Evolutionary conservation across 2,113 vertebrate species (phyloP), one percentile per base, ranked within the genome.

Genomic region (Callionymus lyra): DNA sequence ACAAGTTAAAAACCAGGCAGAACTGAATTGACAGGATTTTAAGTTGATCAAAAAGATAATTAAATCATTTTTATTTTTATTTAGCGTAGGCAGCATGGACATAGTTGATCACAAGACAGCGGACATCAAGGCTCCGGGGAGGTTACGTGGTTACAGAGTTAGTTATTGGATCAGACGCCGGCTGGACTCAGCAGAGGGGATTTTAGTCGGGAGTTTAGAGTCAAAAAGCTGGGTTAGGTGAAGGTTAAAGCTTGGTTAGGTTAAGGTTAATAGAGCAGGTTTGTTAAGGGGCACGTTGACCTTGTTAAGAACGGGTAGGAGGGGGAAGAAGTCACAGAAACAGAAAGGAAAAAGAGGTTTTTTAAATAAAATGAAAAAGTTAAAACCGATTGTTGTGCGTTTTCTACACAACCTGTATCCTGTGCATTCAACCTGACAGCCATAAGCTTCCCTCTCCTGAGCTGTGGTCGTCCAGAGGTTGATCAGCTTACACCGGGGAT

Each of bases 231-330:
- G 71, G 69, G 68, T 85, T 79, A 86, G 82, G 85, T 79, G 68
- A 54, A 63, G 76, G 80, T 88, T 85, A 84, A 82, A n/a, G n/a
- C n/a, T n/a, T n/a, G 50, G 32, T 65, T 38, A 73, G 62, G 69
- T 76, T 63, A 74, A 68, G 71, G 87, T 80, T 83, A 79, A 87
- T 85, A 78, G 87, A 89, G 87, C 83, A 79, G 81, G 80, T 63
- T 75, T 74, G 45, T 80, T 81, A 50, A 68, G 35, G 49, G 50
- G 17, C 14, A 41, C 16, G 31, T 42, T 16, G 53, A 55, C 50
- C 41, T 48, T 14, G 31, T 34, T 39, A 51, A 57, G 6, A n/a
- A 47, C n/a, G 18, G 37, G n/a, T 12, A 63, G 63, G 60, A 39
- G 16, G 12, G 31, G 16, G 49, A 10, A 21, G 12, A 40, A 37